Evolutionary conservation across 2,113 vertebrate species (phyloP).

Genomic region (Tricholaema leucomelas): DNA sequence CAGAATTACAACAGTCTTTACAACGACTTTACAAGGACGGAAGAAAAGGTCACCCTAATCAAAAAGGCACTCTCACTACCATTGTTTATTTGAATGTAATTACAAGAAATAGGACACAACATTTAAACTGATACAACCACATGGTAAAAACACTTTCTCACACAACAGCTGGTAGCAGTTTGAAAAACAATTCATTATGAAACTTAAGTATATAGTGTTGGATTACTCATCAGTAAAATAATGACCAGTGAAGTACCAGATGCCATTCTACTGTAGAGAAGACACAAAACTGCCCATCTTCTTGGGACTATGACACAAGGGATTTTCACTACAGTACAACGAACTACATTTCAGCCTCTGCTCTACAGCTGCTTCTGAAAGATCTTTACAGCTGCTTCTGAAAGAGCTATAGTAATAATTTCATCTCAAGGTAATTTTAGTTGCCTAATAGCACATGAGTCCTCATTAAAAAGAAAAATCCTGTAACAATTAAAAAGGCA

Average conservation of each 20-base stretch:
- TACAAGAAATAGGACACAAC: neutral
- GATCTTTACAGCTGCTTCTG: neutral
- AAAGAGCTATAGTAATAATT: neutral
- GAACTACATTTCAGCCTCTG: neutral
- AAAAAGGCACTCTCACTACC: neutral
- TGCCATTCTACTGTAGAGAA: neutral
- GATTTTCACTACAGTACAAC: neutral
- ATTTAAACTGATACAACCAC: neutral
- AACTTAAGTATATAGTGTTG: neutral
- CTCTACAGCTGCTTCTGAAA: neutral
- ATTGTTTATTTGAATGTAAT: neutral
- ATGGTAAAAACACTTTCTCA: neutral
- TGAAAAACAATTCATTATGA: neutral
- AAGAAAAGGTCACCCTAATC: neutral
- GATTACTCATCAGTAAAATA: neutral
- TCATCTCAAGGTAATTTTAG: neutral
- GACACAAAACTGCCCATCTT: neutral
- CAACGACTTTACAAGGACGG: neutral
- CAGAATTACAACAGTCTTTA: neutral
- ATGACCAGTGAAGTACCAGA: neutral
- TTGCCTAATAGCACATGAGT: neutral
- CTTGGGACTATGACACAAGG: neutral
- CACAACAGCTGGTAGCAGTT: neutral
- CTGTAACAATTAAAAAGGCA: neutral
- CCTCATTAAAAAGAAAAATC: neutral